Percentiles rank a stretch among this genome's conserved stretches.
phyloP scores from a whole-genome alignment of 2,797 vertebrate species.

The Hoplostethus atlanticus region DNA sequence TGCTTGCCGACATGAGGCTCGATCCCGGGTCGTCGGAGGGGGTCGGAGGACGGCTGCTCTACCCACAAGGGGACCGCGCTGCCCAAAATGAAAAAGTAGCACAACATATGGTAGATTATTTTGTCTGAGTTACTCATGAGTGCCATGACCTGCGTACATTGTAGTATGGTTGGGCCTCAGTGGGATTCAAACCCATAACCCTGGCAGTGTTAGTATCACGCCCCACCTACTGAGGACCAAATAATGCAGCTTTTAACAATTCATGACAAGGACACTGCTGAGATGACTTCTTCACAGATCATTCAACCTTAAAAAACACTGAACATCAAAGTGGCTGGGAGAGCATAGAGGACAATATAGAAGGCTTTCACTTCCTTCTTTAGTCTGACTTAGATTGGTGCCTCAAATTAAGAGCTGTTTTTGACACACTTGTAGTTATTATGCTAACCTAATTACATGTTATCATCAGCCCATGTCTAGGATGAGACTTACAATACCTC shows the following conservation, averaged over 20 bases:
- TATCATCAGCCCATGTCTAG: neutral
- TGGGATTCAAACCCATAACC: no score
- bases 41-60: no score
- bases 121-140: no score
- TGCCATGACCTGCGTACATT: neutral
- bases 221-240: no score
- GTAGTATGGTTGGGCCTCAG: neutral
- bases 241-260: no score
- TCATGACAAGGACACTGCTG: neutral
- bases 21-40: neutral
- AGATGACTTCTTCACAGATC: neutral
- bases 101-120: no score
- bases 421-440: constrained; percentile 4
- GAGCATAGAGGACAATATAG: neutral
- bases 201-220: no score
- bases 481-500: neutral
- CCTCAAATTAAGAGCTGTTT: constrained; percentile 5
- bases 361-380: neutral
- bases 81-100: no score
- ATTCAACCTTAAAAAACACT: neutral
- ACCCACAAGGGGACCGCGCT: no score
- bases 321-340: neutral
- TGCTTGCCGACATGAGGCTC: neutral
- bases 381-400: neutral
- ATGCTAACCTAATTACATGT: constrained; percentile 18